Percentiles rank a stretch among this genome's conserved stretches.
These are phyloP conservation scores for Pissodes strobi DNA, from an alignment of 1,140 invertebrate species.

Conservation along the genomic window DNA sequence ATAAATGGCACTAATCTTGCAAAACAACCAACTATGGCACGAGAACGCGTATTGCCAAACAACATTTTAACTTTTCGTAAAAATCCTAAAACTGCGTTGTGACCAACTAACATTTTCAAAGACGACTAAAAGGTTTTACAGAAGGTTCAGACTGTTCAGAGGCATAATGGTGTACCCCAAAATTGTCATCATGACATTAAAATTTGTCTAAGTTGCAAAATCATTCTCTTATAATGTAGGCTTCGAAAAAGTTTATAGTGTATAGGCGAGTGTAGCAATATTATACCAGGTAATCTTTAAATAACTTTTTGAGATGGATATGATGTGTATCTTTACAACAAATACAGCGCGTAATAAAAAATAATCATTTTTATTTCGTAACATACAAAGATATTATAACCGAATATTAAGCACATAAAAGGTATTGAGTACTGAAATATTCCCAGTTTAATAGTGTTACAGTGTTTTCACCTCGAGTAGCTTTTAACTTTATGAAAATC, in stretches of 20 bases:
- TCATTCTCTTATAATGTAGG: constrained; percentile 22
- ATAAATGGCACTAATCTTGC: constrained; percentile 17
- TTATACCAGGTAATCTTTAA: neutral
- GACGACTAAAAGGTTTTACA: constrained; percentile 27
- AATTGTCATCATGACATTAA: constrained; percentile 38
- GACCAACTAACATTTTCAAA: constrained; percentile 22
- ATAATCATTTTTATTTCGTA: too few relatives aligned
- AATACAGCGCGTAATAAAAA: too few relatives aligned
- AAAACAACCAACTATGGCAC: constrained; percentile 7
- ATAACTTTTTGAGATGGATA: too few relatives aligned
- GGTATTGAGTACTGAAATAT: too few relatives aligned
- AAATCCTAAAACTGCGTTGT: constrained; percentile 9
- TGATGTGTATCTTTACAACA: too few relatives aligned
- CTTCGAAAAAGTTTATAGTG: too few relatives aligned
- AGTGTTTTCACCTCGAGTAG: too few relatives aligned
- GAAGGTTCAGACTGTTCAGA: constrained; percentile 25
- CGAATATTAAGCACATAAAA: too few relatives aligned
- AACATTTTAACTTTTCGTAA: constrained; percentile 14
- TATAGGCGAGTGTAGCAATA: neutral
- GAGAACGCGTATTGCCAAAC: constrained; percentile 4
- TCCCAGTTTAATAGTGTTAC: too few relatives aligned
- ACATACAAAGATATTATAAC: too few relatives aligned
- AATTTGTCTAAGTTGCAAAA: constrained; percentile 28
- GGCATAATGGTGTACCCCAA: constrained; percentile 12
- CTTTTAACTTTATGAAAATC: too few relatives aligned